These are phyloP conservation scores for Etheostoma spectabile DNA, from an alignment of 2,113 vertebrate species.

Conservation along the genomic window DNA sequence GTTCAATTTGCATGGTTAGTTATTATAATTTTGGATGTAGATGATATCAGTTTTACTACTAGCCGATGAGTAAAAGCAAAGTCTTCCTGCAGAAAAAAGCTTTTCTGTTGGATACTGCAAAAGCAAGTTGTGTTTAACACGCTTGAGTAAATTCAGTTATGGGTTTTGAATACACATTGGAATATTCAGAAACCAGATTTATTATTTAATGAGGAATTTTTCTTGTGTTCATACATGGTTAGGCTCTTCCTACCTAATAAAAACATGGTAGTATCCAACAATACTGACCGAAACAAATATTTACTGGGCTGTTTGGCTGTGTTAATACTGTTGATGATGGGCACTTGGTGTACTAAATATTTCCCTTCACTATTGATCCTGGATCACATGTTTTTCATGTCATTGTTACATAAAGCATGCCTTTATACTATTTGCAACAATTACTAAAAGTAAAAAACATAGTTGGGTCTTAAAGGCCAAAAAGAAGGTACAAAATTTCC, in stretches of 20 bases:
- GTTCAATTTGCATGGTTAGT: constrained; percentile 9
- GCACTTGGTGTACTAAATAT: neutral
- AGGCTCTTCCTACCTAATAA: neutral
- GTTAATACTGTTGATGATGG: constrained; percentile 63
- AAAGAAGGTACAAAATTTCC: neutral
- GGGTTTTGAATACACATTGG: neutral
- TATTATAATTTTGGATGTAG: neutral
- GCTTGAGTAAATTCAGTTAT: neutral
- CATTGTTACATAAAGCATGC: neutral
- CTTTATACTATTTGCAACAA: neutral
- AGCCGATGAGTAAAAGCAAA: neutral
- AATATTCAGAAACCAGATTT: constrained; percentile 12
- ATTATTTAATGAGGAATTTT: constrained; percentile 39
- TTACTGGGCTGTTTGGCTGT: constrained; percentile 7
- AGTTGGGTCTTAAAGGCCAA: neutral
- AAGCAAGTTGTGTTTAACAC: neutral
- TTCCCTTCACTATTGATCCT: neutral
- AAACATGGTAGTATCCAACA: constrained; percentile 19
- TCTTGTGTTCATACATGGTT: constrained; percentile 17
- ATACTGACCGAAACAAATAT: constrained; percentile 22
- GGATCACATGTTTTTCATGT: neutral
- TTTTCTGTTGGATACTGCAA: neutral
- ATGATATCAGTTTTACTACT: neutral
- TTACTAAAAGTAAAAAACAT: neutral
- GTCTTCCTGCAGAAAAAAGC: neutral